Evolutionary conservation across 2,113 vertebrate species (phyloP).

Genomic region (Erythrolamprus reginae): DNA sequence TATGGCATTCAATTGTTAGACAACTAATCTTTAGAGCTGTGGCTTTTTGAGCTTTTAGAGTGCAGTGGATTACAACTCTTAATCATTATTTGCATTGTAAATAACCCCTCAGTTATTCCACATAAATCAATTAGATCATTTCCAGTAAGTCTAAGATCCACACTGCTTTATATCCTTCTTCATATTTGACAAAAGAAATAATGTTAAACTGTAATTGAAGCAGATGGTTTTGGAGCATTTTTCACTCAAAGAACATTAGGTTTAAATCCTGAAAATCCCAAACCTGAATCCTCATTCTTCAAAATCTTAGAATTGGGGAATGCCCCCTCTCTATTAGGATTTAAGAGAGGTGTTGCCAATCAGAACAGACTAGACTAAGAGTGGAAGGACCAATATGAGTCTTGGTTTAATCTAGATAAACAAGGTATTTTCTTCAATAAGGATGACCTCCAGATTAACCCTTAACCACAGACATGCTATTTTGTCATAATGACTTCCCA

Average conservation of each 20-base stretch:
- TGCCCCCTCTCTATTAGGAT: neutral
- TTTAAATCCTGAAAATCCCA: neutral
- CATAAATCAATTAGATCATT: neutral
- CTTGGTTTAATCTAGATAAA: neutral
- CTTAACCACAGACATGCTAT: no score
- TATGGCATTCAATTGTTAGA: neutral
- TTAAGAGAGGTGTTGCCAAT: neutral
- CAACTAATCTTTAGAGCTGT: neutral
- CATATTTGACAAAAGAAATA: neutral
- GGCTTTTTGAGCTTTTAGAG: neutral
- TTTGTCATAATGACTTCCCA: no score
- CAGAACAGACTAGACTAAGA: neutral
- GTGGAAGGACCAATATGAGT: neutral
- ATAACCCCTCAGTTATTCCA: neutral
- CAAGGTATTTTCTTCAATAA: neutral
- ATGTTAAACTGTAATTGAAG: neutral
- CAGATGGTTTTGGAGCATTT: neutral
- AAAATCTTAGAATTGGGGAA: neutral
- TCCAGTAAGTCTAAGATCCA: neutral
- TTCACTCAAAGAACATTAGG: neutral
- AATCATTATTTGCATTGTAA: neutral
- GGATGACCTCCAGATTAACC: neutral
- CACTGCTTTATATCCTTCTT: neutral
- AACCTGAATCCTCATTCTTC: neutral
- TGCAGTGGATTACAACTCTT: neutral